phyloP scores from a whole-genome alignment of 1,140 invertebrate genomes.

The Leptinotarsa undecemlineata region DNA sequence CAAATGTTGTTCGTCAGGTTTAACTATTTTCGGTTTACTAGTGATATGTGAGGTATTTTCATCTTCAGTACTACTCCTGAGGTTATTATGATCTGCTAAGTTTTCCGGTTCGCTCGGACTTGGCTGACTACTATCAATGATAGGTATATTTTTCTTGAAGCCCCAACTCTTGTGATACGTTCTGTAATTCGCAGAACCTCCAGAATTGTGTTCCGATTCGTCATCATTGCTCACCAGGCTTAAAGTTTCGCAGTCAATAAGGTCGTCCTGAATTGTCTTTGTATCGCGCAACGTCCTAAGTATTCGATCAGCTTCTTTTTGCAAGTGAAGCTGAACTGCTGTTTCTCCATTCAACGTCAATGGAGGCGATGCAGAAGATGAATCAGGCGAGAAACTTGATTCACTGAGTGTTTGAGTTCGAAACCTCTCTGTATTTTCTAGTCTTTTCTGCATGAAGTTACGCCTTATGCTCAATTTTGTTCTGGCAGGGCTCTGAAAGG shows the following conservation, averaged over 20 bases:
- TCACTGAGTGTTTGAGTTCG: conserved; percentile 66
- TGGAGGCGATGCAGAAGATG: conserved; percentile 31
- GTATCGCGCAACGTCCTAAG: conserved; percentile 60
- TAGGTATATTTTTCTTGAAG: conserved; percentile 39
- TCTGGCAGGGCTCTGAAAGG: conserved; percentile 36
- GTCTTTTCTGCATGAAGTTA: conserved; percentile 61
- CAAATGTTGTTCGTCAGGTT: conserved; percentile 55
- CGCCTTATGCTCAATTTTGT: conserved; percentile 51
- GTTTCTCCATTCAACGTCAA: conserved; percentile 12
- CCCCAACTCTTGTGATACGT: conserved; percentile 54
- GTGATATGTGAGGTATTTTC: conserved; percentile 49
- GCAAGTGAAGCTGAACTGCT: conserved; percentile 58
- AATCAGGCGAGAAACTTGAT: conserved; percentile 52
- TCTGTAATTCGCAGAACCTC: conserved; percentile 54
- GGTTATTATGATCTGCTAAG: not conserved
- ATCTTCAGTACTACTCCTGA: conserved; percentile 46
- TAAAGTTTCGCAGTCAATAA: conserved; percentile 68
- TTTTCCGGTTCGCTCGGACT: not conserved
- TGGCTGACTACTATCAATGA: conserved; percentile 22
- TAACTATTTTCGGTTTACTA: conserved; percentile 64
- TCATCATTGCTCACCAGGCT: conserved; percentile 72
- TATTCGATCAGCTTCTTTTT: conserved; percentile 60
- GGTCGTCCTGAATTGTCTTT: conserved; percentile 53
- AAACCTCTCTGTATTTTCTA: conserved; percentile 67
- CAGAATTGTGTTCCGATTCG: conserved; percentile 57